Conservation (phyloP, 2,797 vertebrate species). For the Pseudochaenichthys georgianus region DNA sequence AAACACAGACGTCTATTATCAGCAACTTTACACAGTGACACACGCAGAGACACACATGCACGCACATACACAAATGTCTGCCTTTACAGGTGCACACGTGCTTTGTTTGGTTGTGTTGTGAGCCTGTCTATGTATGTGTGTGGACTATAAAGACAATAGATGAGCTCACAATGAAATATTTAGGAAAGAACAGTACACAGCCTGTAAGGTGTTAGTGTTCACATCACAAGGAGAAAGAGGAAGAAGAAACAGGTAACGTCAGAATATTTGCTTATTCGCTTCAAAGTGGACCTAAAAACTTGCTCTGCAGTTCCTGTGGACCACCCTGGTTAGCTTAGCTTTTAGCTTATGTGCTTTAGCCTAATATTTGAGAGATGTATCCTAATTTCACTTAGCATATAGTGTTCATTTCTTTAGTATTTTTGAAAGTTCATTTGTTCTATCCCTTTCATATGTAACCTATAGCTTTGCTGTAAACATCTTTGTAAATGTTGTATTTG, state of each 20-base stretch:
- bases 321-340: neutral
- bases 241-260: constrained; percentile 18
- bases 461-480: too few species aligned
- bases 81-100: neutral
- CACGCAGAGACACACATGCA: constrained; percentile 47
- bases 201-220: constrained; percentile 53
- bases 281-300: constrained; percentile 2
- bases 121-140: constrained; percentile 17
- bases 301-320: neutral
- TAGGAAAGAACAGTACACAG: constrained; percentile 51
- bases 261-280: constrained; percentile 21
- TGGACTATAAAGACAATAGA: constrained; percentile 55
- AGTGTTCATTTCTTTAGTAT: neutral
- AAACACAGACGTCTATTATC: constrained; percentile 83
- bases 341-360: neutral
- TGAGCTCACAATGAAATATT: constrained; percentile 66
- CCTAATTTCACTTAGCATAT: neutral
- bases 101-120: constrained; percentile 25
- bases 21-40: constrained; percentile 75
- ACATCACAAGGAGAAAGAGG: constrained; percentile 32
- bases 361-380: neutral
- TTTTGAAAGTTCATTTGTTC: neutral
- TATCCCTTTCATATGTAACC: too few species aligned
- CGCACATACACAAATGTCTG: constrained; percentile 12
- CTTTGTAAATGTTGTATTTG: too few species aligned